Evolutionary conservation across 2,797 vertebrate genomes (phyloP), one percentile per base, ranked within the genome.

Genomic region (Nasua narica): DNA sequence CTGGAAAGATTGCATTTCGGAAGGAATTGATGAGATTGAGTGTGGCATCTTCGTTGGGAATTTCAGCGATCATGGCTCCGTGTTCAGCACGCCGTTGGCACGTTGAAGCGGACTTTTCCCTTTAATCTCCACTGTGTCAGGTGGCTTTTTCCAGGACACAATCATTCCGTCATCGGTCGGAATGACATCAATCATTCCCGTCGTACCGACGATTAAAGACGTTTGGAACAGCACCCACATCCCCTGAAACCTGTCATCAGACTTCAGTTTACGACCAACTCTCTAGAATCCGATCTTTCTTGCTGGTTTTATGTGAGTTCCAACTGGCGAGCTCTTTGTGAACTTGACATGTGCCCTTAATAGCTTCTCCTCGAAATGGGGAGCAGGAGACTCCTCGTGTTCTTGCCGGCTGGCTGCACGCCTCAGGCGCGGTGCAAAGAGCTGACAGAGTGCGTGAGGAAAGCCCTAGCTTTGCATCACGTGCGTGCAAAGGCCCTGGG

Each of bases 371-470:
- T 94, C 76, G 89, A 92, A 62, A 78, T 40, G 89, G 70, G 82
- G 97, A 89, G 52, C 78, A 79, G 95, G 86, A 97, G 92, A 87
- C 96, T 74, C 78, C 1, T 85, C 58, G 90, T 81, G 27, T 32
- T n/a, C 13, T 21, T 0, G 1, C 35, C 67, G 7, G 70, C 70
- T 16, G 25, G 14, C 70, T 46, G 70, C 4, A 1, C 8, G 25
- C 70, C 70, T 29, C 7, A 4, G 2, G 25, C 0, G 25, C 1
- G 7, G 7, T 29, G 40, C 37, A 16, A 46, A 16, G 40, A 4
- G 40, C 37, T 16, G 40, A 16, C 25, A 8, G 7, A 8, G 25
- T 29, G 7, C 46, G 25, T 2, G 70, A 46, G 40, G 40, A 27
- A 15, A 46, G 70, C 70, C 40, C 70, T 27, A 9, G 7, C 40